Conservation (phyloP, 2,113 vertebrate species). For the Tragelaphus imberbis region DNA sequence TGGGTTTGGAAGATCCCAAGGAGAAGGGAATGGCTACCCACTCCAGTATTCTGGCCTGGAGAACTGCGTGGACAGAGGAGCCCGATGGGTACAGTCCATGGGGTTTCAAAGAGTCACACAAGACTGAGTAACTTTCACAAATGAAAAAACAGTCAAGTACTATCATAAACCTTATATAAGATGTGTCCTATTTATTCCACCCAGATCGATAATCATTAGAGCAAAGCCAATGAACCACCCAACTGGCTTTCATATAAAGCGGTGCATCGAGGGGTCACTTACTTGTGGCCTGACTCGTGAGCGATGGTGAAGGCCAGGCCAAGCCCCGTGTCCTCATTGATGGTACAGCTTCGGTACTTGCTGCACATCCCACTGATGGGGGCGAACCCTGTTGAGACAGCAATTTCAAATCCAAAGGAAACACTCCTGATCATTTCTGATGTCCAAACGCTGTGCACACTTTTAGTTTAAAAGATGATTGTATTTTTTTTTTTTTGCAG, state of each 20-base stretch:
- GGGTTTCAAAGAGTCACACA: neutral
- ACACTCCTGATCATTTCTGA: neutral
- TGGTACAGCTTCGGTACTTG: slow-evolving; percentile 97
- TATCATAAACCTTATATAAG: neutral
- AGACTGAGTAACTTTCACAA: neutral
- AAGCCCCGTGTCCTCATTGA: slow-evolving; percentile 98
- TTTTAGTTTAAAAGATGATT: neutral
- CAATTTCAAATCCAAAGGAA: slow-evolving; percentile 24
- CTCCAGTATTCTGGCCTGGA: neutral
- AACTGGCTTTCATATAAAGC: neutral
- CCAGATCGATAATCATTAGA: neutral
- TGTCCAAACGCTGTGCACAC: neutral
- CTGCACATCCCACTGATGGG: slow-evolving; percentile 99
- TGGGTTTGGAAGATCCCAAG: neutral
- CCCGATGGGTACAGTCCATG: neutral
- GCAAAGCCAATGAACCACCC: neutral
- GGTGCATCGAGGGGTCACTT: slow-evolving; percentile 60
- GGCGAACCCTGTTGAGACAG: slow-evolving; percentile 88
- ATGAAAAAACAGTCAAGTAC: neutral
- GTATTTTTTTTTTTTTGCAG: neutral
- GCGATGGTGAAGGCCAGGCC: slow-evolving; percentile 98
- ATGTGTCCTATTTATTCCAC: neutral
- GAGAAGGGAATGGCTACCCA: neutral
- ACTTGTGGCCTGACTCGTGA: slow-evolving; percentile 99
- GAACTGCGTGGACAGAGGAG: neutral